Conservation (phyloP, 2,113 vertebrate species). For the Tupaia tana region DNA sequence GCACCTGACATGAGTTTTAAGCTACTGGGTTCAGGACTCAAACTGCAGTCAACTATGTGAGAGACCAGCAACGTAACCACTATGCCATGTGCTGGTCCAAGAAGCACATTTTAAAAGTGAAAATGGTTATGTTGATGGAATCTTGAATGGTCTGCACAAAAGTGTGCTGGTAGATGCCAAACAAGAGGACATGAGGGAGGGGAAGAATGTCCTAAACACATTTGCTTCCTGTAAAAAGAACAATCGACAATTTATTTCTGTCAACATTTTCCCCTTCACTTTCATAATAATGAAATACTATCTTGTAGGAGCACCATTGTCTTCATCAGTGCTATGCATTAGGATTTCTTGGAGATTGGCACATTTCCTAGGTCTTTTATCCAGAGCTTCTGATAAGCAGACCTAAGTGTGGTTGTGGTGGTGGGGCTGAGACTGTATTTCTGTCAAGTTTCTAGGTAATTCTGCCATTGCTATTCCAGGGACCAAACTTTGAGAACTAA, state of each 20-base stretch:
- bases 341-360: not conserved
- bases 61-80: no score
- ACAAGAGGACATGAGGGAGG: not conserved
- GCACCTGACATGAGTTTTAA: no score
- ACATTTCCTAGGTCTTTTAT: not conserved
- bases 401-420: fast-evolving
- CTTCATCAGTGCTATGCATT: not conserved
- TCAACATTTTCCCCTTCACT: not conserved
- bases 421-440: not conserved
- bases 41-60: no score
- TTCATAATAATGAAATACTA: not conserved
- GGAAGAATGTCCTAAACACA: not conserved
- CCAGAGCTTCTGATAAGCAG: not conserved
- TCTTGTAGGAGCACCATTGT: not conserved
- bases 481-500: not conserved
- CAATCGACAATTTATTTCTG: not conserved
- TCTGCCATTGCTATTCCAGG: not conserved
- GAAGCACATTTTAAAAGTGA: not conserved
- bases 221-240: not conserved
- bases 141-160: not conserved
- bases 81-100: no score
- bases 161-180: not conserved
- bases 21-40: no score
- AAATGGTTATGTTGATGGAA: not conserved
- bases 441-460: not conserved